Percentiles rank a stretch among this genome's conserved stretches.
phyloP scores from a whole-genome alignment of 30 jellyfish, hydroid and myxozoan genomes.

The Aurelia sp. region DNA sequence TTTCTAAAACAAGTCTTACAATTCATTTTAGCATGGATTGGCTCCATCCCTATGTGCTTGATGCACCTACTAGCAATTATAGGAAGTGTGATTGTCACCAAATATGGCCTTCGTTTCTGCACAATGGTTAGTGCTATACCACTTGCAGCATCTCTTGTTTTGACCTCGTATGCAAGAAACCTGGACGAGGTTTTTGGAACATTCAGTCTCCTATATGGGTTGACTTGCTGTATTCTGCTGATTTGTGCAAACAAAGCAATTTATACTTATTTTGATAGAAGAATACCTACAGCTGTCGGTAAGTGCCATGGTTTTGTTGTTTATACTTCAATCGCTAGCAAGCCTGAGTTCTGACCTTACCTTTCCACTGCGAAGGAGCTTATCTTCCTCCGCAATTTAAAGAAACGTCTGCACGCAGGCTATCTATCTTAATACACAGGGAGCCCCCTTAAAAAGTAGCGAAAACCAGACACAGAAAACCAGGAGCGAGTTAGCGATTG shows the following conservation, averaged over 20 bases:
- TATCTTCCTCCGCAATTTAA: too few species aligned
- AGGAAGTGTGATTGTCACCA: slow-evolving; percentile 17
- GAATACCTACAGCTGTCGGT: slow-evolving; percentile 34
- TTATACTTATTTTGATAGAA: slow-evolving; percentile 19
- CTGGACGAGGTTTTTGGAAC: slow-evolving; percentile 22
- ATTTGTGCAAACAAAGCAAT: slow-evolving; percentile 2
- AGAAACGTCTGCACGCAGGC: too few species aligned
- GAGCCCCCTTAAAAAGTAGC: too few species aligned
- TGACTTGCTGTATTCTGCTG: slow-evolving; percentile 25
- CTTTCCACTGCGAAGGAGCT: too few species aligned
- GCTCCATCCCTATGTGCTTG: slow-evolving; percentile 37
- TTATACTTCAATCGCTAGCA: too few species aligned
- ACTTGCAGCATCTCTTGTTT: slow-evolving; percentile 19
- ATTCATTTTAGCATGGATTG: slow-evolving; percentile 27
- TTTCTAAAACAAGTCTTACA: neutral
- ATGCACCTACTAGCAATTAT: slow-evolving; percentile 6
- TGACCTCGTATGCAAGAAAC: slow-evolving; percentile 26
- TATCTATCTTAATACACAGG: too few species aligned
- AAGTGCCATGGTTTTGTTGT: neutral
- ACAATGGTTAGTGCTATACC: slow-evolving; percentile 7
- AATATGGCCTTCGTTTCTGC: slow-evolving; percentile 28
- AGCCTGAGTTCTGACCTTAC: too few species aligned
- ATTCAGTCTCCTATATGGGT: slow-evolving; percentile 43
- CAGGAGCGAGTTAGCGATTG: too few species aligned
- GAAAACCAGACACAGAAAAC: too few species aligned